Conservation (phyloP, 2,888 invertebrate species). For the Leptopilina syphax region DNA sequence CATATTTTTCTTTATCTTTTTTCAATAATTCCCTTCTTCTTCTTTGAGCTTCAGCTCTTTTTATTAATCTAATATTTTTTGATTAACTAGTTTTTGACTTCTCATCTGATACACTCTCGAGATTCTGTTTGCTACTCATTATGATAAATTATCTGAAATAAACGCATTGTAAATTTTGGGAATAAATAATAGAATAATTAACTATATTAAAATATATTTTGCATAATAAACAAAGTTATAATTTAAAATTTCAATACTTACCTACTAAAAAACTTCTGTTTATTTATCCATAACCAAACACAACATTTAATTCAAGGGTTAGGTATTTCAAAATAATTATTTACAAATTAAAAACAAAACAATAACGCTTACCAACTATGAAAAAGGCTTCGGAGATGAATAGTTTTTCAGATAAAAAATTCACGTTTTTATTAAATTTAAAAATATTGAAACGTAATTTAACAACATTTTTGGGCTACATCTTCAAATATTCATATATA, state of each 20-base stretch:
- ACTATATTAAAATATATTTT: too few species aligned
- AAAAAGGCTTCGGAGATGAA: not conserved
- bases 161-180: too few species aligned
- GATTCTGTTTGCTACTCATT: too few species aligned
- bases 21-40: not conserved
- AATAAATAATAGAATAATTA: too few species aligned
- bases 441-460: too few species aligned
- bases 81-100: too few species aligned
- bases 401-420: not conserved
- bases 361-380: too few species aligned
- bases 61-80: conserved; percentile 10
- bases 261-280: not conserved
- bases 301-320: not conserved
- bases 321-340: not conserved
- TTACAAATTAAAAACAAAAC: not conserved
- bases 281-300: not conserved
- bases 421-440: too few species aligned
- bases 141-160: too few species aligned
- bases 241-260: not conserved
- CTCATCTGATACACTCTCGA: too few species aligned
- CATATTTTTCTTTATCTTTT: not conserved
- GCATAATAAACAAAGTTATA: not conserved
- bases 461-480: too few species aligned
- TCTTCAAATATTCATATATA: too few species aligned
- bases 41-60: conserved; percentile 9